Evolutionary conservation across 2,888 invertebrate genomes (phyloP).

Genomic region (Agonopterix heracliana): DNA sequence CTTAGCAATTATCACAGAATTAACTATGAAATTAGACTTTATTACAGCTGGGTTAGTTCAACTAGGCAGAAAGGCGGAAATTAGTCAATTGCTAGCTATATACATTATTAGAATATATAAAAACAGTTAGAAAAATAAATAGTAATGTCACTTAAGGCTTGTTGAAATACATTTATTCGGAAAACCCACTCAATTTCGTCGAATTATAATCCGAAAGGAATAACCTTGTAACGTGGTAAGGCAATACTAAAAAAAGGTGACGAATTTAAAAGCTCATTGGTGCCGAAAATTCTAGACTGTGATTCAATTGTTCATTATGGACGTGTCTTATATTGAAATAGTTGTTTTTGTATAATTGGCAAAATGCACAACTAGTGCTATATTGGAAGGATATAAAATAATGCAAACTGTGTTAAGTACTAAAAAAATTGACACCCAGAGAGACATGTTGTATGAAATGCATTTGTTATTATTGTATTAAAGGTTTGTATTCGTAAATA

Average conservation of each 20-base stretch:
- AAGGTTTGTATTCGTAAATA: slow-evolving; percentile 28
- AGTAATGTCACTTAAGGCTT: slow-evolving; percentile 60
- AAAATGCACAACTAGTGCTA: slow-evolving; percentile 47
- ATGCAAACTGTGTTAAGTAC: slow-evolving; percentile 36
- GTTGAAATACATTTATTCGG: slow-evolving; percentile 43
- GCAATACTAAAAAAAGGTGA: slow-evolving; percentile 50
- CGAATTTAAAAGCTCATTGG: slow-evolving; percentile 74
- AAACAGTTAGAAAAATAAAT: slow-evolving; percentile 46
- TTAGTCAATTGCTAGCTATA: slow-evolving; percentile 76
- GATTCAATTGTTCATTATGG: slow-evolving; percentile 74
- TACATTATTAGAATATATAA: slow-evolving; percentile 53
- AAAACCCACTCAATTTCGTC: slow-evolving; percentile 41
- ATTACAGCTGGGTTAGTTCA: slow-evolving; percentile 61
- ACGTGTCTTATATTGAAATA: slow-evolving; percentile 77
- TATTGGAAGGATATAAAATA: slow-evolving; percentile 22
- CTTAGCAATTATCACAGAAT: slow-evolving; percentile 55
- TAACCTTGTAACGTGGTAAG: slow-evolving; percentile 42
- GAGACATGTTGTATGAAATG: slow-evolving; percentile 51
- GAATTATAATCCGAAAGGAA: slow-evolving; percentile 37
- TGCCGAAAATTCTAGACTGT: slow-evolving; percentile 76
- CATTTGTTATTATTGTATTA: slow-evolving; percentile 51
- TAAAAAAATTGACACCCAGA: slow-evolving; percentile 24
- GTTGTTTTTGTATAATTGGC: slow-evolving; percentile 73
- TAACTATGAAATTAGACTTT: slow-evolving; percentile 50
- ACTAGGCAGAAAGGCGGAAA: slow-evolving; percentile 60